Base-by-base conservation (phyloP, 30 jellyfish, hydroid and myxozoan genomes). In the Aurelia sp. region DNA sequence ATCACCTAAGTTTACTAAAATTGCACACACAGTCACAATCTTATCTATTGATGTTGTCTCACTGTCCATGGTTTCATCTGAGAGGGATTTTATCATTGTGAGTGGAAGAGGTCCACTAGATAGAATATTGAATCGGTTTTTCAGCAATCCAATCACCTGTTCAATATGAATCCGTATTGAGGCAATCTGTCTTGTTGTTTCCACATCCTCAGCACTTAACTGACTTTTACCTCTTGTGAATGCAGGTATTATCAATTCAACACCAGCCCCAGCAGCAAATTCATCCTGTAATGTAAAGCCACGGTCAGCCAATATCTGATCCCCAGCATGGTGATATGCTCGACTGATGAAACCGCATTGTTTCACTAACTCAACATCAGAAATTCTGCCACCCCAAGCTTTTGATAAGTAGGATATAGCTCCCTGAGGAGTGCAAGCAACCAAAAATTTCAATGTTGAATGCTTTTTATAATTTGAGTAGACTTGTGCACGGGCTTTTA, bases 241-340 rank as follows among this genome's bases (percentile, higher is more conserved):
- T 17, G 35, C 22, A 17, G 72, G 72, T 30, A 61, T 61, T 17
- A 61, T 61, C 35, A 61, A 38, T 61, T 61, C 72, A 17, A 38
- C 72, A 61, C 72, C 72, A 61, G 35, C n/a, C n/a, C n/a, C 72
- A 17, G 72, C 72, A 61, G 72, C 72, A 61, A 61, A 61, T 38
- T 61, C 72, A 61, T 61, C 72, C 72, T 61, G n/a, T 38, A 61
- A 15, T 61, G 72, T 61, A 38, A 61, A 61, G 35, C 72, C 72
- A 61, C 72, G 72, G 22, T 61, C 72, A 17, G 72, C 72, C 72
- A 61, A 61, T 30, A 61, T 61, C 22, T 61, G 35, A 61, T 61
- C 72, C 22, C 72, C 72, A 61, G n/a, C 35, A 30, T 17, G 22
- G 22, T 61, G 72, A 38, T 61, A 61, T 61, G n/a, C 22, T 30